Base-by-base conservation (phyloP, 1,140 invertebrate genomes). In the Condylostylus longicornis region DNA sequence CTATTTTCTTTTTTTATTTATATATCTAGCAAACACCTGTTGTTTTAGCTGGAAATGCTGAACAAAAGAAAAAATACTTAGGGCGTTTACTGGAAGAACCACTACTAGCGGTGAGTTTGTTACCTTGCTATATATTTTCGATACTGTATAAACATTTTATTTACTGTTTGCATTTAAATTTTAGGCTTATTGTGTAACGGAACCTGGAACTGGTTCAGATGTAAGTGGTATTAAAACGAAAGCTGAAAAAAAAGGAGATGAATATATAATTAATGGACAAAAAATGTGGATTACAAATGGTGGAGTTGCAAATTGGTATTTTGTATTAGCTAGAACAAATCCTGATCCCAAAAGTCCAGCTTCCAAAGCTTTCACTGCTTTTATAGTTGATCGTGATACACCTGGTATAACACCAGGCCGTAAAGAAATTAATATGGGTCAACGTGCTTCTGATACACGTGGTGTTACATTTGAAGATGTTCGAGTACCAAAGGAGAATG, bases 271-370 rank as follows among this genome's bases (percentile, higher is more conserved):
- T 3, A 95, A 94, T 65, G 91, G 91, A 12, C 82, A 87, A 49
- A 95, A 91, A 65, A 94, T 95, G 90, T 96, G 91, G 90, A 96
- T 96, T 43, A 95, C 89, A 27, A 91, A 93, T 61, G 88, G 83
- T 21, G 88, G 89, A 17, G 76, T 86, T 27, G 89, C 90, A 18
- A 89, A 84, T 56, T 95, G 88, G 89, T 95, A 87, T 53, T 95
- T 94, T 61, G 79, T 96, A 7, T 62, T 96, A 37, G 85, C 89
- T 0, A 69, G 88, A 41, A 89, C 88, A 1, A 76, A 87, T 62
- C 70, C 82, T 3, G 84, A 95, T 58, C 87, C 88, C 9, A 91
- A 91, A 65, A 66, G 68, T 32, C 73, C 87, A 18, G 71, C 87
- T 1, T 70, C 72, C 37, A 93, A 88, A 64, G 84, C 87, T 9